phyloP scores from a whole-genome alignment of 2,797 vertebrate species.

The Mus spretus region DNA sequence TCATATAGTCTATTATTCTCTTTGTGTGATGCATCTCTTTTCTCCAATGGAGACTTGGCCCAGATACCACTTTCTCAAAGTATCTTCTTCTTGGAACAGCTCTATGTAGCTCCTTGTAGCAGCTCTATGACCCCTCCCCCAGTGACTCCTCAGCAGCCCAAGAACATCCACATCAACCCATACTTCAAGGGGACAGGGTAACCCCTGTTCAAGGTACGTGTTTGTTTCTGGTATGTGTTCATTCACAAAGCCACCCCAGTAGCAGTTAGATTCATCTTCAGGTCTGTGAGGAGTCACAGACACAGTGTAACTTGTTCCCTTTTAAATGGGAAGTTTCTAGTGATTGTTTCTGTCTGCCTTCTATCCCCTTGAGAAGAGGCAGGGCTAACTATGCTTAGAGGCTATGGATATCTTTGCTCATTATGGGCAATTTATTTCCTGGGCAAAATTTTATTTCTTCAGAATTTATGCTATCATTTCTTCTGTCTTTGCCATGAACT shows the following conservation, averaged over 20 bases:
- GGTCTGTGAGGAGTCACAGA: neutral
- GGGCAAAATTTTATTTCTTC: neutral
- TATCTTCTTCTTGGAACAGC: too few species aligned
- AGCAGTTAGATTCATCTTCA: neutral
- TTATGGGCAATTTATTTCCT: neutral
- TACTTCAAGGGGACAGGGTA: constrained; percentile 97
- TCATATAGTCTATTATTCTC: neutral
- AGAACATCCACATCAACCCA: constrained; percentile 99
- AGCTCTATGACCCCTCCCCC: constrained; percentile 89
- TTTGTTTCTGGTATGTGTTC: neutral
- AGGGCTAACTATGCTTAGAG: neutral
- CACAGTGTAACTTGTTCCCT: neutral
- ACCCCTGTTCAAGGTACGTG: constrained; percentile 95
- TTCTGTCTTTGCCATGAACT: neutral
- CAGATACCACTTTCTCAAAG: neutral
- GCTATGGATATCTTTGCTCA: neutral
- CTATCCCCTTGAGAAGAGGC: neutral
- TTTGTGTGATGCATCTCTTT: rapidly evolving
- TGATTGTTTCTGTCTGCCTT: rapidly evolving
- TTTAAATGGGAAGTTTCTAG: neutral
- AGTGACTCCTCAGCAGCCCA: constrained; percentile 93
- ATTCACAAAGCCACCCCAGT: neutral
- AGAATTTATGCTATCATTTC: neutral
- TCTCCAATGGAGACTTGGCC: neutral
- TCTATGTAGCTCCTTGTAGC: too few species aligned